Percentiles rank a stretch among this genome's conserved stretches.
These are phyloP conservation scores for Drosophila prolongata DNA, from an alignment of 2,888 invertebrate genomes.

Conservation along the genomic window DNA sequence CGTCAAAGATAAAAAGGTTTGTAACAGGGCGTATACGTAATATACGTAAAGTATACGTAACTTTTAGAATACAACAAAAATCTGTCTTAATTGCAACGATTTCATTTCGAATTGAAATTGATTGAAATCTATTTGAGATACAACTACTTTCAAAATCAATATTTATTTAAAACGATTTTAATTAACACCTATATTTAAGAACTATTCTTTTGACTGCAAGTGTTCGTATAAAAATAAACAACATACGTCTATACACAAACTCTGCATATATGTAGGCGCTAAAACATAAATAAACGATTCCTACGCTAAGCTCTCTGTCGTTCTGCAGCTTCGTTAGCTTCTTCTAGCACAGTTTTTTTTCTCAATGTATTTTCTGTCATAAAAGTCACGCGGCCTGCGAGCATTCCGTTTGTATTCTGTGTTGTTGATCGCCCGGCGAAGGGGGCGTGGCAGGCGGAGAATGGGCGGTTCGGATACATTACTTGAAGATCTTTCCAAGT, in stretches of 20 bases:
- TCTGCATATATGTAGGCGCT: conserved; percentile 11
- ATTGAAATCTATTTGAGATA: too few relatives aligned
- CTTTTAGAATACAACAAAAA: too few relatives aligned
- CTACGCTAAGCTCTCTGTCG: conserved; percentile 31
- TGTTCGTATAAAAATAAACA: conserved; percentile 29
- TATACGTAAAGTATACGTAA: conserved; percentile 5
- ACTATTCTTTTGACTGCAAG: not conserved
- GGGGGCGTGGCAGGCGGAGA: conserved; percentile 15
- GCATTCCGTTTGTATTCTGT: conserved; percentile 24
- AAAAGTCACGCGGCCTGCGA: conserved; percentile 52
- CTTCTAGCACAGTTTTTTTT: conserved; percentile 17
- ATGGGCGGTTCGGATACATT: conserved; percentile 11
- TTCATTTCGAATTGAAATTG: too few relatives aligned
- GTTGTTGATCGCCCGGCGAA: conserved; percentile 9
- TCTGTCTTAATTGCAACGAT: too few relatives aligned
- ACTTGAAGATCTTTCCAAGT: conserved; percentile 9
- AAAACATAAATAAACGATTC: conserved; percentile 53
- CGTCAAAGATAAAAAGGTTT: not conserved
- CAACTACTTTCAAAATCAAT: too few relatives aligned
- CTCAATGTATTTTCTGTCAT: conserved; percentile 44
- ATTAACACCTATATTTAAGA: too few relatives aligned
- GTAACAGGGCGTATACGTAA: conserved; percentile 11
- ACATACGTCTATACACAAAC: conserved; percentile 9
- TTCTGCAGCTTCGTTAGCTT: conserved; percentile 10
- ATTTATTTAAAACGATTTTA: too few relatives aligned